Evolutionary conservation across 2,113 vertebrate genomes (phyloP), one percentile per base, ranked within the genome.

Genomic region (rabbit (Oryctolagus cuniculus)): DNA sequence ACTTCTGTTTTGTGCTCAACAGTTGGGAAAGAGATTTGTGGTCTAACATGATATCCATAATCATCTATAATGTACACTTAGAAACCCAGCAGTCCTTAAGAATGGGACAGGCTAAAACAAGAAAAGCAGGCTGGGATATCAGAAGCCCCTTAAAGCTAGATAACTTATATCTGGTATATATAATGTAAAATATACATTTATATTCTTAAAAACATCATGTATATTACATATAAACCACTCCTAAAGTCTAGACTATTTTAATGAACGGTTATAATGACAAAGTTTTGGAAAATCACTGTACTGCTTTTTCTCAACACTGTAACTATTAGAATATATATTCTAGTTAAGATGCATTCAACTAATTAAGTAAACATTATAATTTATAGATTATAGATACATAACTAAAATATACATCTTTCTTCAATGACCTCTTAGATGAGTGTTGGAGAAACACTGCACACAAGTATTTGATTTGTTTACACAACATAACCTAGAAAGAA

Each of bases 231-330:
- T 66, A 58, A 34, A 44, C 2, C 13, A 31, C 24, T 55, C 22
- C 51, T 77, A 78, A 84, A 61, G 61, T 44, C 58, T 44, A 72
- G 4, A 38, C 27, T 61, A 12, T 55, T 81, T 58, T 58, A 15
- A 29, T 74, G 90, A 86, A 87, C 2, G 1, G 1, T 58, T 70
- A 25, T 1, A 70, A 10, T 61, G 51, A 61, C 10, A 51, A 61
- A 49, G 21, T 36, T 70, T 94, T 87, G 73, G 11, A 90, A 87
- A 92, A 58, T 66, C 31, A 90, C n/a, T 27, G 12, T 53, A 89
- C 21, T 87, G 44, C 2, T 51, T 89, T 51, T 13, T 38, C 5
- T 90, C 21, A 94, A 85, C 0, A n/a, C 16, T 91, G 5, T 31
- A 93, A 9, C 13, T 21, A 85, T 9, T 63, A 36, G 24, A 63